Conservation (phyloP, 2,113 vertebrate genomes). For the Myotis lucifugus region DNA sequence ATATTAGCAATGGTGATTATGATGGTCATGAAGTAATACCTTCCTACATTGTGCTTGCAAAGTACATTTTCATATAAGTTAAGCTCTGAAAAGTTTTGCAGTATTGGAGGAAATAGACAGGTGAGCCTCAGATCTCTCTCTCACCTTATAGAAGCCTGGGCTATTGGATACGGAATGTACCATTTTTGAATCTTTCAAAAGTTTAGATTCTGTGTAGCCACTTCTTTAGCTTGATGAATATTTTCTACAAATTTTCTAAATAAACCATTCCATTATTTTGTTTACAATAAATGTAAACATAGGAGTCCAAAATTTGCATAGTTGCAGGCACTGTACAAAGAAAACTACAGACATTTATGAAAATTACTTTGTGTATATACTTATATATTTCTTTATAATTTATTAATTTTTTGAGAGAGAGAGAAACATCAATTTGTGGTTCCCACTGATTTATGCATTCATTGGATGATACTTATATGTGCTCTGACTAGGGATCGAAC, state of each 20-base stretch:
- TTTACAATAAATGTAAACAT: slow-evolving; percentile 63
- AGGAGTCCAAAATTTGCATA: slow-evolving; percentile 71
- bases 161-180: not conserved
- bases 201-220: not conserved
- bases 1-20: not conserved
- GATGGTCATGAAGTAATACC: not conserved
- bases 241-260: not conserved
- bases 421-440: not conserved
- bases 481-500: not conserved
- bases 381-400: no score
- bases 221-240: not conserved
- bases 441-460: not conserved
- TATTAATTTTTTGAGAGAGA: not conserved
- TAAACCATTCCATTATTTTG: not conserved
- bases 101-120: not conserved
- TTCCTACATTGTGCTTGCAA: not conserved
- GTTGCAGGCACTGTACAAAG: slow-evolving; percentile 82
- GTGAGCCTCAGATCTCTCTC: not conserved
- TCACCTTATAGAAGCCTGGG: not conserved
- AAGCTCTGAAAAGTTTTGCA: not conserved
- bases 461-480: not conserved
- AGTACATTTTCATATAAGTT: not conserved
- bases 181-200: not conserved
- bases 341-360: slow-evolving; percentile 80
- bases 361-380: slow-evolving; percentile 49